A percentile compares a stretch with the other conserved stretches of the same genome.
Conservation (phyloP, 2,113 vertebrate species). For the Zapornia atra region DNA sequence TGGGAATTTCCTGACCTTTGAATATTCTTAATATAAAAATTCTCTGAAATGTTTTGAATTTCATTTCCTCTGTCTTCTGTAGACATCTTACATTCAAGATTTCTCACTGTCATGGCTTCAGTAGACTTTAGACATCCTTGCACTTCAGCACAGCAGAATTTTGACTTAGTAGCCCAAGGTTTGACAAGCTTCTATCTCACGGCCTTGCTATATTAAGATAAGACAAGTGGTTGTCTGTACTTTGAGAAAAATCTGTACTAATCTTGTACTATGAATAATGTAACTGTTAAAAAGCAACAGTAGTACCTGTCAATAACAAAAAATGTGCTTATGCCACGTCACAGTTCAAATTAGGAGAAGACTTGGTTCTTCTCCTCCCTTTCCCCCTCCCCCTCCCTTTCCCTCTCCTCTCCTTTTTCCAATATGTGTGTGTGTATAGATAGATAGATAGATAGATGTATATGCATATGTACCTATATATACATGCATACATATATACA, state of each 20-base stretch:
- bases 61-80: neutral
- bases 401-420: neutral
- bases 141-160: neutral
- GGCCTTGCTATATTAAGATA: neutral
- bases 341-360: neutral
- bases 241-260: neutral
- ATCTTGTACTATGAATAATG: neutral
- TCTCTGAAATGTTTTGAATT: neutral
- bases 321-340: fast-evolving
- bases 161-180: neutral
- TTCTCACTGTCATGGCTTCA: neutral
- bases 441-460: no score
- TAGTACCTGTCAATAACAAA: neutral
- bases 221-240: neutral
- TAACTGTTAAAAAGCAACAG: neutral
- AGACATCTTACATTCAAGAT: neutral
- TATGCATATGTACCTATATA: no score
- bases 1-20: neutral
- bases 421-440: no score
- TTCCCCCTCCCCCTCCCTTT: no score
- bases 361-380: neutral
- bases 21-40: neutral
- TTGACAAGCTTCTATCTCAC: neutral
- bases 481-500: neutral
- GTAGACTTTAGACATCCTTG: neutral